Evolutionary conservation across 2,113 vertebrate genomes (phyloP).

Genomic region (Acinonyx jubatus): DNA sequence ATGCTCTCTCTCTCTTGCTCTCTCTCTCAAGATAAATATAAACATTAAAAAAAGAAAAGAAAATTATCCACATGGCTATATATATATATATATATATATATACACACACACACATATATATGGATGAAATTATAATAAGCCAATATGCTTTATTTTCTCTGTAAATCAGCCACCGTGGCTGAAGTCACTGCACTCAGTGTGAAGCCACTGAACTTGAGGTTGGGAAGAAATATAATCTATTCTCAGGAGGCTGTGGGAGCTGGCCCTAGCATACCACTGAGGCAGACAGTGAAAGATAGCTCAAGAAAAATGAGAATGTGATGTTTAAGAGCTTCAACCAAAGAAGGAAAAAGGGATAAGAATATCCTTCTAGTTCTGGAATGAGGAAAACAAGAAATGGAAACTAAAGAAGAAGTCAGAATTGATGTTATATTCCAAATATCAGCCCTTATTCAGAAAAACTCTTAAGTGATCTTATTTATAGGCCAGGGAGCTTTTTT

Average conservation of each 20-base stretch:
- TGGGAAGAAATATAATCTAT: neutral
- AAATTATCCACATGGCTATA: neutral
- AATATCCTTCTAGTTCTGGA: neutral
- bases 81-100: no score
- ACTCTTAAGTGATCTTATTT: neutral
- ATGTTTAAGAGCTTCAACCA: neutral
- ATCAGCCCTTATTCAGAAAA: neutral
- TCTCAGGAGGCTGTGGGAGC: neutral
- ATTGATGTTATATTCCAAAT: neutral
- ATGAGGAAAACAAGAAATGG: neutral
- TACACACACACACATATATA: no score
- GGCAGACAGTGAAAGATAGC: neutral
- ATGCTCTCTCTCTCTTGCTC: no score
- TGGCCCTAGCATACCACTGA: neutral
- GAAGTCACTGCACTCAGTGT: neutral
- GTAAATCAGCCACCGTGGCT: neutral
- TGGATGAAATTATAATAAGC: neutral
- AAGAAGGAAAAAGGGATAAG: neutral
- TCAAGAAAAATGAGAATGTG: neutral
- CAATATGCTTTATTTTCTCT: neutral
- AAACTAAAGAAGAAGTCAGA: neutral
- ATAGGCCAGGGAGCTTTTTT: neutral
- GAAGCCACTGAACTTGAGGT: neutral
- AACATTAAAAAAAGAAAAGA: neutral
- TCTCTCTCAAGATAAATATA: no score